These are phyloP conservation scores for Hylia prasina DNA, from an alignment of 2,113 vertebrate genomes.

Conservation along the genomic window DNA sequence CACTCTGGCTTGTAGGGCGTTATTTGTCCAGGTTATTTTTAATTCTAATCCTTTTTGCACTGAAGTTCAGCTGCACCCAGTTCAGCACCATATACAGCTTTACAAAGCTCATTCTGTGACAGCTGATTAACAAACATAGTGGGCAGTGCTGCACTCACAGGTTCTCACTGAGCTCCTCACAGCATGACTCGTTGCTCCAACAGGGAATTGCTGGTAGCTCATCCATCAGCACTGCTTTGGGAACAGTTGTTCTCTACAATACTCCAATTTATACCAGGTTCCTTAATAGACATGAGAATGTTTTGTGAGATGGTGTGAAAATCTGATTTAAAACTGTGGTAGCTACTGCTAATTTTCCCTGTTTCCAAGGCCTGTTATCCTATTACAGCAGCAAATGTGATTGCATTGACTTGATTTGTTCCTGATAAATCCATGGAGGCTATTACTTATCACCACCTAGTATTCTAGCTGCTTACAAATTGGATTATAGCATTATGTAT, in stretches of 20 bases:
- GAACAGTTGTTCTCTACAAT: neutral
- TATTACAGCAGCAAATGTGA: neutral
- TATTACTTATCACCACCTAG: neutral
- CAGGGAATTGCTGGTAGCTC: neutral
- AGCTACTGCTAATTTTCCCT: neutral
- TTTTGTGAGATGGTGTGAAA: neutral
- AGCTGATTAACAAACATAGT: neutral
- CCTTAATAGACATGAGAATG: neutral
- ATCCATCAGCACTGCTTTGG: neutral
- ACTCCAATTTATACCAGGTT: neutral
- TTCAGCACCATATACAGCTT: neutral
- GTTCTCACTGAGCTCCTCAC: neutral
- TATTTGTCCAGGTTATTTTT: neutral
- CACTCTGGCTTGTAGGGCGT: neutral
- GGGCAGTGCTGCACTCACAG: neutral
- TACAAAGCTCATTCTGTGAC: neutral
- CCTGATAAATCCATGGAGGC: neutral
- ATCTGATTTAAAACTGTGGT: neutral
- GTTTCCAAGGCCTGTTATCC: neutral
- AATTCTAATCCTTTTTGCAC: neutral
- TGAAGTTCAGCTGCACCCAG: neutral
- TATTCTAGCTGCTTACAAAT: neutral
- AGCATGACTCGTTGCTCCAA: accelerated
- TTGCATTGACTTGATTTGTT: neutral
- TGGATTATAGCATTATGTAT: neutral